Evolutionary conservation across 2,888 invertebrate genomes (phyloP).

Genomic region (Diaphora mendica): DNA sequence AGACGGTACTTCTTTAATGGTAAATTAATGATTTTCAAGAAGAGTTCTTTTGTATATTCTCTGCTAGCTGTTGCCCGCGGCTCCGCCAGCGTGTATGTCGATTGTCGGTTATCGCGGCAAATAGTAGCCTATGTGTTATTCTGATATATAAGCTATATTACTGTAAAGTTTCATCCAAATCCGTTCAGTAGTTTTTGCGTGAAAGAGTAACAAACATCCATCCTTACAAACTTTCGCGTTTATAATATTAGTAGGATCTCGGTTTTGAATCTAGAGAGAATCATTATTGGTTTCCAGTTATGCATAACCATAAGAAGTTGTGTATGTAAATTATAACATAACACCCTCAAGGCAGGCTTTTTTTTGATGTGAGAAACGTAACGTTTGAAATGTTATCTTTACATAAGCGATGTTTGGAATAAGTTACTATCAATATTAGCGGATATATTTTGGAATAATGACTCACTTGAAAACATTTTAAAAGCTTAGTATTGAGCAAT

Average conservation of each 20-base stretch:
- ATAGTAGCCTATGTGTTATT: too few relatives aligned
- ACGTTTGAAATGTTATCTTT: background rate
- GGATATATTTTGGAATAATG: background rate
- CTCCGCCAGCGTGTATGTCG: too few relatives aligned
- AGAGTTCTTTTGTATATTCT: background rate
- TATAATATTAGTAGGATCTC: too few relatives aligned
- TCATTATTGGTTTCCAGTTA: background rate
- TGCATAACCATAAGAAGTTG: background rate
- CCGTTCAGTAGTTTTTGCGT: too few relatives aligned
- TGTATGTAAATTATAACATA: constrained; percentile 3
- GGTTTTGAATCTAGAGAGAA: background rate
- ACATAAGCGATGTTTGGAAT: background rate
- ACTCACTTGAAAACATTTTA: background rate
- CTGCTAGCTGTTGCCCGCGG: too few relatives aligned
- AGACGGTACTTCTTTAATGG: too few relatives aligned
- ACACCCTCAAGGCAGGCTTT: background rate
- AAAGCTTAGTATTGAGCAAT: background rate
- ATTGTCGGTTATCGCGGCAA: too few relatives aligned
- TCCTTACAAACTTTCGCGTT: too few relatives aligned
- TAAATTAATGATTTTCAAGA: background rate
- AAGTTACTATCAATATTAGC: background rate
- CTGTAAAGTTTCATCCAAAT: too few relatives aligned
- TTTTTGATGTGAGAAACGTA: background rate
- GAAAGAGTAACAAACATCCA: too few relatives aligned
- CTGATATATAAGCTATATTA: too few relatives aligned